Percentiles rank a stretch among this genome's conserved stretches.
These are phyloP conservation scores for Helicoverpa armigera DNA, from an alignment of 1,140 invertebrate genomes.

Conservation along the genomic window DNA sequence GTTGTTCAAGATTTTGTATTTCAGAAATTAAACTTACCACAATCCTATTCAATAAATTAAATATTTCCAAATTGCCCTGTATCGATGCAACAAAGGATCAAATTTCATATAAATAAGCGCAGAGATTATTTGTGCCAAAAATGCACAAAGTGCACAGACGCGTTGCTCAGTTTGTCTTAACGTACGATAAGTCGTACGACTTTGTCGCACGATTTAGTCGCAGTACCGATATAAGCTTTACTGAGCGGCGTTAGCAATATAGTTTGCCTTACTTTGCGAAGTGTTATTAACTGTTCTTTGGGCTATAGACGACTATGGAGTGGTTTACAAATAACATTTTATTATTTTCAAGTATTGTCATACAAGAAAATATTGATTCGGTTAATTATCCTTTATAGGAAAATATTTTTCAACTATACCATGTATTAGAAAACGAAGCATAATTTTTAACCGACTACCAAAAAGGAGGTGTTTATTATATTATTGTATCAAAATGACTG, in stretches of 20 bases:
- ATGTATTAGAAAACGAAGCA: no score
- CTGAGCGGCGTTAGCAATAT: slow-evolving; percentile 35
- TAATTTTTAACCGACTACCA: neutral
- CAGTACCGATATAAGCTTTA: neutral
- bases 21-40: no score
- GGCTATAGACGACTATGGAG: neutral
- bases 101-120: neutral
- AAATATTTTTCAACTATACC: neutral
- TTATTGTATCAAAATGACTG: no score
- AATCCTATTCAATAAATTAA: no score
- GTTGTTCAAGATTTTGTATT: no score
- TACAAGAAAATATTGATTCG: neutral
- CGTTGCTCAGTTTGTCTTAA: slow-evolving; percentile 50
- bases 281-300: slow-evolving; percentile 11
- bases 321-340: neutral
- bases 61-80: neutral
- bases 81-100: neutral
- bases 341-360: neutral
- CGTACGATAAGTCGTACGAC: no score
- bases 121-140: slow-evolving; percentile 71
- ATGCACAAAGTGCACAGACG: slow-evolving; percentile 61
- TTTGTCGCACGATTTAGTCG: neutral
- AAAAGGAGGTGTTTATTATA: no score
- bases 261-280: slow-evolving; percentile 35
- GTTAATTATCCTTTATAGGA: neutral